Evolutionary conservation across 2,888 invertebrate genomes (phyloP).

Genomic region (Acanthoscelides obtectus): DNA sequence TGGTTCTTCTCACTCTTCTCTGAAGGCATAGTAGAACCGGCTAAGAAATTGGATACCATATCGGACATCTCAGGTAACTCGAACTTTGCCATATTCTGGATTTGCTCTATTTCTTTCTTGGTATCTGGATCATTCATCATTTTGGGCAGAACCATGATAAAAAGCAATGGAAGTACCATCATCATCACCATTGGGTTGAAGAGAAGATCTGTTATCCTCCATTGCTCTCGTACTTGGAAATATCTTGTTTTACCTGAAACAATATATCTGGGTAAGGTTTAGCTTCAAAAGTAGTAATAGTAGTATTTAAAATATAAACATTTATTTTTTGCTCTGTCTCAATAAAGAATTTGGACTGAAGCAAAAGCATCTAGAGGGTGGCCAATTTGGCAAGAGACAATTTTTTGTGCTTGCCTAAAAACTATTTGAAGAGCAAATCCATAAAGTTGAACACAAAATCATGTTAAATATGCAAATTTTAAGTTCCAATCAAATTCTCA

Average conservation of each 20-base stretch:
- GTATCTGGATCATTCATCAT: constrained; percentile 98
- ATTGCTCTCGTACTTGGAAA: constrained; percentile 93
- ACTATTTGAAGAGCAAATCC: no score
- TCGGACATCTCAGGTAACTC: constrained; percentile 96
- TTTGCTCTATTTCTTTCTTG: constrained; percentile 90
- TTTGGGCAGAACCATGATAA: constrained; percentile 91
- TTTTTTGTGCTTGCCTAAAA: no score
- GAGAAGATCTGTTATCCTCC: constrained; percentile 93
- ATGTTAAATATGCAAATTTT: no score
- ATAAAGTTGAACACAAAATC: no score
- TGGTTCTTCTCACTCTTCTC: constrained; percentile 13
- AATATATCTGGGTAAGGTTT: no score
- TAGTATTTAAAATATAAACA: no score
- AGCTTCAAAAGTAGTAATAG: no score
- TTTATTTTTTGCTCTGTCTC: no score
- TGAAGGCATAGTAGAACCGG: constrained; percentile 49
- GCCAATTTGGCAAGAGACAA: no score
- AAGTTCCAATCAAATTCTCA: no score
- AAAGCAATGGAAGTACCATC: constrained; percentile 89
- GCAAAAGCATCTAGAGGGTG: no score
- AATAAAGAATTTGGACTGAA: no score
- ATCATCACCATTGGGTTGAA: constrained; percentile 97
- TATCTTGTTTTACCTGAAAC: constrained; percentile 60
- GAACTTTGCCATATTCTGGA: constrained; percentile 73
- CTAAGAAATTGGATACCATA: constrained; percentile 82